These are phyloP conservation scores for Miltochrista miniata DNA, from an alignment of 2,888 invertebrate species.

Conservation along the genomic window DNA sequence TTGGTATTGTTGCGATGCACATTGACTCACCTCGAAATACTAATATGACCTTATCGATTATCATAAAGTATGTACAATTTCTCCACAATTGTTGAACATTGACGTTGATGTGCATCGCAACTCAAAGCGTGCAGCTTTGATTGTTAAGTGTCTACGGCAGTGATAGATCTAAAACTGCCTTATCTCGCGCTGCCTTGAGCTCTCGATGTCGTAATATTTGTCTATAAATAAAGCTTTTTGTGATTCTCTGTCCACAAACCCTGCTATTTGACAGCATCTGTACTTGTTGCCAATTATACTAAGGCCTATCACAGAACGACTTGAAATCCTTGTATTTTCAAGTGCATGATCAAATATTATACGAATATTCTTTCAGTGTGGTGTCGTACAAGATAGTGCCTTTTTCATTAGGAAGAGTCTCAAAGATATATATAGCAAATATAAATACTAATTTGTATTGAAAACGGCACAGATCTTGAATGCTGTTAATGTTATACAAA, in stretches of 20 bases:
- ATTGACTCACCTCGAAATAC: slow-evolving; percentile 38
- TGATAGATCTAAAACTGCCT: slow-evolving; percentile 62
- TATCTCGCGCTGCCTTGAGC: slow-evolving; percentile 71
- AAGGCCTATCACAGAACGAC: slow-evolving; percentile 28
- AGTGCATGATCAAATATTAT: slow-evolving; percentile 60
- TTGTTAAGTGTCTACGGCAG: slow-evolving; percentile 78
- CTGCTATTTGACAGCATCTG: slow-evolving; percentile 43
- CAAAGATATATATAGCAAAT: not conserved
- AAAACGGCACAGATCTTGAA: slow-evolving; percentile 57
- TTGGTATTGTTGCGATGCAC: slow-evolving; percentile 70
- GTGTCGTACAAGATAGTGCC: slow-evolving; percentile 55
- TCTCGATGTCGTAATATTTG: slow-evolving; percentile 78
- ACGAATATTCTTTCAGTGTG: slow-evolving; percentile 47
- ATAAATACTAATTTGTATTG: slow-evolving; percentile 23
- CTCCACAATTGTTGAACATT: not conserved
- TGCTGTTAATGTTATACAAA: slow-evolving; percentile 56
- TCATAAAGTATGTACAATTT: not conserved
- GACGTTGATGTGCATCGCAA: slow-evolving; percentile 73
- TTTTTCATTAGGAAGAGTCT: slow-evolving; percentile 43
- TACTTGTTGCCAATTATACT: slow-evolving; percentile 30
- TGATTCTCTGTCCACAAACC: slow-evolving; percentile 63
- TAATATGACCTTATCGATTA: not conserved
- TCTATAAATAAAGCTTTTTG: slow-evolving; percentile 76
- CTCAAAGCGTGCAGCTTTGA: slow-evolving; percentile 74
- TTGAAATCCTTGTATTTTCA: slow-evolving; percentile 41